Base-by-base conservation (phyloP, 1,140 invertebrate species). In the Drosophila aff. region DNA sequence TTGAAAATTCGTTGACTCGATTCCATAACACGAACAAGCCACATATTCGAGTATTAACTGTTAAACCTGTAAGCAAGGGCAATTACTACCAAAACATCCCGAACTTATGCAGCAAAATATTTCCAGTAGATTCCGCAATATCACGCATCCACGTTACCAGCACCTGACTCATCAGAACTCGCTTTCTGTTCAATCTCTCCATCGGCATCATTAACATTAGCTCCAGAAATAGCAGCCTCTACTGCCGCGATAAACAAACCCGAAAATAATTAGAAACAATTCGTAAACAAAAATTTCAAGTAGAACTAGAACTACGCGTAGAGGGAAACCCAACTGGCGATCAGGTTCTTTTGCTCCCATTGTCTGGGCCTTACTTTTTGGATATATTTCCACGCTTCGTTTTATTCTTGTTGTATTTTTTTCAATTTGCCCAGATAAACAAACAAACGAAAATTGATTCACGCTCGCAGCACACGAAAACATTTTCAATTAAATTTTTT, bases 401-500 rank as follows among this genome's bases (percentile, higher is more conserved):
- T 71, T 58, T 72, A 66, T 47, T 62, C 82, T 58, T 16, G 79
- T 36, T 47, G 50, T 66, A 55, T 79, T 67, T 63, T 72, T 77
- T 84, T 64, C 74, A 87, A 87, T 89, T 81, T 78, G 41, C 68
- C 74, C 67, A 73, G 63, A 82, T 89, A 89, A 90, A 89, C 84
- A 89, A 83, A 83, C 85, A 87, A 49, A 57, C 47, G 66, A 89
- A 82, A 87, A 87, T 89, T 84, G 77, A 80, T 89, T 84, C 81
- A 89, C 76, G 82, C 82, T 86, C 76, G 69, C 71, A 87, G 82
- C 82, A 86, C 84, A 87, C 85, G 74, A 89, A 90, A 87, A 87
- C 82, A 83, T 89, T 87, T 89, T 79, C 84, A 83, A 87, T 83
- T 83, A 68, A 72, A 84, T 72, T 81, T 62, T 52, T 72, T 71